Conservation (phyloP, 2,888 invertebrate genomes). For the Alcis repandata region DNA sequence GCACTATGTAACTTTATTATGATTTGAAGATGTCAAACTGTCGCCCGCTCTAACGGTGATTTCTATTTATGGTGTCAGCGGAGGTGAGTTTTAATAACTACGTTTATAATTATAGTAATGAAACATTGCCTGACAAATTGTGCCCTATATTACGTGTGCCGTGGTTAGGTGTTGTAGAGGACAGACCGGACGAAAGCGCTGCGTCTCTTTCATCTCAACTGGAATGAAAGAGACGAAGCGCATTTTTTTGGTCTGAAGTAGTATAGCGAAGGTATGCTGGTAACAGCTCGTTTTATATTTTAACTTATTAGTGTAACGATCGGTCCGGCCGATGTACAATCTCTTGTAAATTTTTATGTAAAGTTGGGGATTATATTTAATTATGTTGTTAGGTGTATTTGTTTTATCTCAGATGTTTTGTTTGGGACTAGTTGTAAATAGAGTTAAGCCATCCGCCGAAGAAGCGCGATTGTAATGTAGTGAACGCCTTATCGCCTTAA, state of each 20-base stretch:
- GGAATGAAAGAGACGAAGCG: no score
- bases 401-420: slow-evolving; percentile 67
- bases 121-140: slow-evolving; percentile 49
- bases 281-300: slow-evolving; percentile 56
- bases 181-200: no score
- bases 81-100: neutral
- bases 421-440: slow-evolving; percentile 53
- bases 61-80: neutral
- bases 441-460: slow-evolving; percentile 55
- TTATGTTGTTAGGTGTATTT: slow-evolving; percentile 74
- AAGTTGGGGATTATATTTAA: slow-evolving; percentile 85
- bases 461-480: slow-evolving; percentile 63
- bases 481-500: slow-evolving; percentile 79
- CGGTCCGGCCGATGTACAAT: slow-evolving; percentile 78
- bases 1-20: neutral
- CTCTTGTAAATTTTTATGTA: slow-evolving; percentile 85
- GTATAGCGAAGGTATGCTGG: slow-evolving; percentile 47
- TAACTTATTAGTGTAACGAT: slow-evolving; percentile 72
- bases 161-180: slow-evolving; percentile 58
- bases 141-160: slow-evolving; percentile 58
- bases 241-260: no score
- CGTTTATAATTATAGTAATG: slow-evolving; percentile 29
- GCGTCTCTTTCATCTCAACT: no score
- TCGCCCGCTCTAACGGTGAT: neutral
- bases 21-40: neutral